Base-by-base conservation (phyloP, 2,888 invertebrate genomes). In the Tineola bisselliella region DNA sequence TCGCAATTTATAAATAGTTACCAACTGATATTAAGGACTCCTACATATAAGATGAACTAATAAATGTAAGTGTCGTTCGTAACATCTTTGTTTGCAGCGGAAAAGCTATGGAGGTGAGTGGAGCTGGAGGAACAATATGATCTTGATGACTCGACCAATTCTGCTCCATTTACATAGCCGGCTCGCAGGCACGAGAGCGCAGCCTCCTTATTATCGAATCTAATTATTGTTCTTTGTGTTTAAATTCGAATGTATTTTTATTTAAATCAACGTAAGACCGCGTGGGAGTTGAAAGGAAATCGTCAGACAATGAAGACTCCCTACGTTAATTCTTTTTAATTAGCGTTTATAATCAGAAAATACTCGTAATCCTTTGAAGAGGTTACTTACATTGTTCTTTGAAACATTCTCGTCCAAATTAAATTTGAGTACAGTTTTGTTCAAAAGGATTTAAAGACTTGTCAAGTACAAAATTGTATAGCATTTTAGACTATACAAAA, bases 211-310 rank as follows among this genome's bases (percentile, higher is more conserved):
- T 77, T 79, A 84, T 81, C 71, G 76, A 70, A 76, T 76, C 79
- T 82, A 84, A 84, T 86, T 84, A 84, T 84, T 81, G 72, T 73
- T 77, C 84, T 82, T 84, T 86, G 84, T 84, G 79, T 81, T 80
- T 72, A 77, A 79, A 81, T 79, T 77, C 66, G 68, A 72, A 68
- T 66, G 69, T 71, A 67, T 60, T 60, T 60, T 60, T 60, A 60
- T 60, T 60, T 30, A 60, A 60, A 60, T 60, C 25, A 59, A 44
- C 18, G 19, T 56, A 12, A 54, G n/a, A 30, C 13, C 12, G 33
- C 58, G 58, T 58, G 15, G 58, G 58, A 1, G 58, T 30, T 58
- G 58, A 58, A 58, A 58, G 58, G 58, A 58, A 58, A 33, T 58
- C 33, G 30, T 33, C 58, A 11, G 58, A 58, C 58, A 58, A 58